Evolutionary conservation across 2,888 invertebrate genomes (phyloP).

Genomic region (Rhorus exstirpatorius): DNA sequence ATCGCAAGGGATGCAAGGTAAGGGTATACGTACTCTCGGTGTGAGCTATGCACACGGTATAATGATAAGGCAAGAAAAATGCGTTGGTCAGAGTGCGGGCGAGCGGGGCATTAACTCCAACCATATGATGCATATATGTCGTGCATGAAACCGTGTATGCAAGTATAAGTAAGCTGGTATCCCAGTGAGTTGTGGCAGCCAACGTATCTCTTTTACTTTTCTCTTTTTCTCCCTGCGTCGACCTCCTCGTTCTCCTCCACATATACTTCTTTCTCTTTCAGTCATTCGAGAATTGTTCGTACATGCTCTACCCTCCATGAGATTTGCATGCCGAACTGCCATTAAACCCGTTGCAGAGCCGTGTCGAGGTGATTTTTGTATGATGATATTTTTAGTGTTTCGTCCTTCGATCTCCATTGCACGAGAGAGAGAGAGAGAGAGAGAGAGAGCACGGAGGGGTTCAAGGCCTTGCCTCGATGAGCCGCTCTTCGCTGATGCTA

Average conservation of each 20-base stretch:
- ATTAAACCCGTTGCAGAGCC: conserved; percentile 79
- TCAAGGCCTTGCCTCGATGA: conserved; percentile 80
- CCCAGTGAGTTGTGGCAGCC: conserved; percentile 61
- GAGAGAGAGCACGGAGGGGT: conserved; percentile 72
- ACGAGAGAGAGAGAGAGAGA: conserved; percentile 11
- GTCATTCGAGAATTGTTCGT: conserved; percentile 63
- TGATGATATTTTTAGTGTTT: conserved; percentile 82
- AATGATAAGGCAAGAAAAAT: conserved; percentile 44
- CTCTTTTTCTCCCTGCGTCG: not conserved
- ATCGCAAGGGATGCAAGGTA: not conserved
- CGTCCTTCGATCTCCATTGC: conserved; percentile 81
- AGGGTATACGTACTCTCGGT: conserved; percentile 6
- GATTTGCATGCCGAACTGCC: conserved; percentile 79
- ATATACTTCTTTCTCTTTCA: conserved; percentile 54
- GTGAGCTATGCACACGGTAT: conserved; percentile 38
- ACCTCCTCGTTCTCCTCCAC: conserved; percentile 14
- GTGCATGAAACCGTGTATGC: conserved; percentile 60
- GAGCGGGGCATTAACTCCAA: conserved; percentile 63
- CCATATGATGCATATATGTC: conserved; percentile 57
- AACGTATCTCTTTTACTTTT: conserved; percentile 51
- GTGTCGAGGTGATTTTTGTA: conserved; percentile 79
- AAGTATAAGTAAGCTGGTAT: conserved; percentile 65
- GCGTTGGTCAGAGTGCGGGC: conserved; percentile 42
- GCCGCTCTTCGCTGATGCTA: conserved; percentile 53
- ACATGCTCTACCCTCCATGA: conserved; percentile 73